Evolutionary conservation across 2,113 vertebrate genomes (phyloP), one percentile per base, ranked within the genome.

Genomic region (Spea bombifrons): DNA sequence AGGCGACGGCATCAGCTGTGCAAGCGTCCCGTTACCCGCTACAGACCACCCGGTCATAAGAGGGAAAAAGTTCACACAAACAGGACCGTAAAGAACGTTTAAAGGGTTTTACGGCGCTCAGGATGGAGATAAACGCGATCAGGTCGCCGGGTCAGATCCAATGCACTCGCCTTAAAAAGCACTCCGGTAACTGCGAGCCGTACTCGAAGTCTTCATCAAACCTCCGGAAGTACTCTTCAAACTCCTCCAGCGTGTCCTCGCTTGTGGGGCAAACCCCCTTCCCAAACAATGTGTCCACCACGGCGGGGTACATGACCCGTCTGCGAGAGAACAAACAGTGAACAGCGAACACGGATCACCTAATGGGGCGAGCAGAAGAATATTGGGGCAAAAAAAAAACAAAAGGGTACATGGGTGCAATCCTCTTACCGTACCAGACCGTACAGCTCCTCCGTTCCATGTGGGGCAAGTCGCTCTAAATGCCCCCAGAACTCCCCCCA

Each of bases 171-270:
- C 90, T 92, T 73, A 94, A 68, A 59, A 95, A 85, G 81, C 83
- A 89, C 68, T 87, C 92, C 0, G 94, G 93, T 7, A 95, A 83
- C 81, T 94, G 94, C 69, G 90, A 90, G 6, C 90, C 92, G 0
- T 91, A 88, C 82, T 95, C 92, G 0, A 95, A 94, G 71, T 88
- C 88, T 69, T 94, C 90, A 50, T 95, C 93, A 0, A 89, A 95
- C 57, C 74, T 88, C 84, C 85, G 85, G 84, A 95, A 95, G 66
- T 92, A 88, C 12, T 90, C 80, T 71, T 89, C 83, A 81, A 94
- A 94, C 83, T 92, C 90, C 77, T 83, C 83, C 80, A 88, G 82
- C 63, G 88, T 83, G 7, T 53, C 83, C 4, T 84, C 71, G 0
- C 80, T 78, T 63, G 84, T 90, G 0, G 87, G 87, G 76, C 88